Evolutionary conservation across 1,140 invertebrate species (phyloP), one percentile per base, ranked within the genome.

Genomic region (Drosophila pachea): DNA sequence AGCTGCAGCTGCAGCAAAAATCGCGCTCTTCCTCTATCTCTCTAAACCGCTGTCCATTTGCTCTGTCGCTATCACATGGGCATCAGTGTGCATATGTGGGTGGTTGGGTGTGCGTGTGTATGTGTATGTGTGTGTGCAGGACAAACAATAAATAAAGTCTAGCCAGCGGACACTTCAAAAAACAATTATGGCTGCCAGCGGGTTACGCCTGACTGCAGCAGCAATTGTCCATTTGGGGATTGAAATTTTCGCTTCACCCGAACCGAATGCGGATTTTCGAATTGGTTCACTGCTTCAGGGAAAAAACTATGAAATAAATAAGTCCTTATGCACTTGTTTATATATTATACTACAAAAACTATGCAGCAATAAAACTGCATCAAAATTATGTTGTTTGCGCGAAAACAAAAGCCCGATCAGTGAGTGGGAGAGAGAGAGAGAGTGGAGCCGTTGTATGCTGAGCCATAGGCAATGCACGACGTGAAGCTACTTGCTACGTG

Each of bases 81-180:
- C 22, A 22, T 22, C n/a, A n/a, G n/a, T n/a, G n/a, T n/a, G n/a
- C n/a, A n/a, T n/a, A n/a, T n/a, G n/a, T n/a, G n/a, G n/a, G n/a
- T n/a, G n/a, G n/a, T n/a, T 52, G 40, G 49, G 50, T 49, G 54
- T 55, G 52, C 31, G 33, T 52, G 43, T 48, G 45, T 36, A 58
- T 59, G 40, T 59, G n/a, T 45, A 22, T 49, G 35, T 45, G 50
- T 42, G 58, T 58, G 47, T 43, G 54, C 14, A 29, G 54, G 67
- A 49, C 67, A 56, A 68, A 82, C 78, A 82, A 82, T 83, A 82
- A 82, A 82, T 82, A 82, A 78, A 83, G 78, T 82, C 78, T 82
- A 82, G 78, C 78, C 78, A 49, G 38, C 60, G 65, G 64, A 63
- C 78, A 68, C 78, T 82, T 75, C 73, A 66, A 68, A 69, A 81